Conservation (phyloP, 2,797 vertebrate species). For the Enteromius thamalakanensis region DNA sequence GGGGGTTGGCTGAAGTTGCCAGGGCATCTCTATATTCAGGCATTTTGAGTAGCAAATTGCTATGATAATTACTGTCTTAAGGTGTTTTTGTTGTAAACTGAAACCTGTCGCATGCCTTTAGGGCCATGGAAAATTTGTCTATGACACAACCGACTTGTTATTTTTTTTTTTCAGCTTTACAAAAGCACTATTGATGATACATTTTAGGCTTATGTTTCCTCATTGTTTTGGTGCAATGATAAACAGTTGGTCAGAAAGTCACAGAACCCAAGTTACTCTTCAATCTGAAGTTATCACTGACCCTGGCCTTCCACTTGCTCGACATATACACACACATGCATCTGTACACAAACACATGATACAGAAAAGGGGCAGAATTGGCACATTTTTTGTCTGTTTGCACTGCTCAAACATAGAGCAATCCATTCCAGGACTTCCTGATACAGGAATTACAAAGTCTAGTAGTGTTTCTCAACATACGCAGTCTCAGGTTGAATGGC, state of each 20-base stretch:
- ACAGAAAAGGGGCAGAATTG: conserved; percentile 66
- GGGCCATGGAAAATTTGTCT: conserved; percentile 4
- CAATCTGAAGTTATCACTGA: conserved; percentile 25
- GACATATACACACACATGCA: neutral
- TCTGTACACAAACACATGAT: conserved; percentile 52
- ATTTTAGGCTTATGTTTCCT: neutral
- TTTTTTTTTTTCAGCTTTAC: conserved; percentile 19
- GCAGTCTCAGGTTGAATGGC: conserved; percentile 29
- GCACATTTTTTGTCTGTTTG: conserved; percentile 73
- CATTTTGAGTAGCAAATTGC: neutral
- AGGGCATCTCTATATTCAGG: neutral
- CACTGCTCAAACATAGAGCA: conserved; percentile 73
- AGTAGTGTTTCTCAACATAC: conserved; percentile 69
- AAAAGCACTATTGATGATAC: neutral
- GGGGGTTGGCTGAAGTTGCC: neutral
- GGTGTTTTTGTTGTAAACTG: conserved; percentile 27
- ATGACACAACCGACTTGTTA: conserved; percentile 25
- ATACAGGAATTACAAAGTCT: conserved; percentile 74
- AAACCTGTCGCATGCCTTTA: conserved; percentile 18
- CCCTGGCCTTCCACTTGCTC: conserved; percentile 23
- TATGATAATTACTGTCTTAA: conserved; percentile 8
- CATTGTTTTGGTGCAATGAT: neutral
- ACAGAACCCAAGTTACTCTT: conserved; percentile 9
- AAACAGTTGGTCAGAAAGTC: neutral
- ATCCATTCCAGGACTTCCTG: conserved; percentile 64